These are phyloP conservation scores for Thaumetopoea pityocampa DNA, from an alignment of 1,140 invertebrate species.

Conservation along the genomic window DNA sequence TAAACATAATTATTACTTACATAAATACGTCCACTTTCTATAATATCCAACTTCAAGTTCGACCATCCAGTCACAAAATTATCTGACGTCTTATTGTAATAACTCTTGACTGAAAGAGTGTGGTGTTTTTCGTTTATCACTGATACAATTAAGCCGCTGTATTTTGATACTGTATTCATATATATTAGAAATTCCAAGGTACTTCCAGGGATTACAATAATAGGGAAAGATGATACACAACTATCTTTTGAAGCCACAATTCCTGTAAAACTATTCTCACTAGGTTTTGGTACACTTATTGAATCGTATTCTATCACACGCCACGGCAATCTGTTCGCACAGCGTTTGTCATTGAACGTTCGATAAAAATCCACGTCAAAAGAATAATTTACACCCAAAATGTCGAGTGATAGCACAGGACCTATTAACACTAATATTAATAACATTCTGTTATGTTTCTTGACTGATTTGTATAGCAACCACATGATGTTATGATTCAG, in stretches of 20 bases:
- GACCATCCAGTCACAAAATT: background rate
- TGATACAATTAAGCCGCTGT: background rate
- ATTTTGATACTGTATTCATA: background rate
- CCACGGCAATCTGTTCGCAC: background rate
- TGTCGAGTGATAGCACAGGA: background rate
- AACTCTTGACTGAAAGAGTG: background rate
- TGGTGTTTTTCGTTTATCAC: background rate
- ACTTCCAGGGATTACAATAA: background rate
- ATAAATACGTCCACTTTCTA: too few relatives aligned
- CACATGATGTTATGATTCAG: too few relatives aligned
- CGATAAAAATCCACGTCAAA: background rate
- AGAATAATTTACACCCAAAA: background rate
- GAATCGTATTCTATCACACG: background rate
- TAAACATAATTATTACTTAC: background rate
- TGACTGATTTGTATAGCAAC: too few relatives aligned
- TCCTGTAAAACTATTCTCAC: background rate
- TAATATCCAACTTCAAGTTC: too few relatives aligned
- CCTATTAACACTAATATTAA: background rate
- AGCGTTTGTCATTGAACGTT: background rate
- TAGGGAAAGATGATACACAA: background rate
- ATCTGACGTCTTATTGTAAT: background rate
- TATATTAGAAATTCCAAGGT: background rate
- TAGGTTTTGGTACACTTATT: background rate
- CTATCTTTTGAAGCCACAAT: background rate
- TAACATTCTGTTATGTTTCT: too few relatives aligned